Conservation (phyloP, 92 coral and sea anemone species). For the Bergia sp. region DNA sequence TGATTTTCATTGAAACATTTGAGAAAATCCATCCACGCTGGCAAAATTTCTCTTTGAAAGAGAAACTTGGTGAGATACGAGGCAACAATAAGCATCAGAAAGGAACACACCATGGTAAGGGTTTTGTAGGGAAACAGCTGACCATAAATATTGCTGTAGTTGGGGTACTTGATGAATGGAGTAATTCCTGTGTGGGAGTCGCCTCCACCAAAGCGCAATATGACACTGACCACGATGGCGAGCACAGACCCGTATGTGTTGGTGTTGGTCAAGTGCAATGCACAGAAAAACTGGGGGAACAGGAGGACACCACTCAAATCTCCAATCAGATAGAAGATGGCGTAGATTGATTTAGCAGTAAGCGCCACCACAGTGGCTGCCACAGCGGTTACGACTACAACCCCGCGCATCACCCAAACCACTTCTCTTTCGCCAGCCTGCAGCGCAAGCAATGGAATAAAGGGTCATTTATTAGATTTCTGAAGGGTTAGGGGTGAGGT, state of each 20-base stretch:
- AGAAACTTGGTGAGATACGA: constrained; percentile 45
- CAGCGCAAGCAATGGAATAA: background rate
- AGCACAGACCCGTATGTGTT: constrained; percentile 42
- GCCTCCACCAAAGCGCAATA: constrained; percentile 44
- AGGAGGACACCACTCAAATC: constrained; percentile 15
- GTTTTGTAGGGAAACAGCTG: constrained; percentile 50
- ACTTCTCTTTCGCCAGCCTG: constrained; percentile 25
- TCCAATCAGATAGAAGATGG: constrained; percentile 26
- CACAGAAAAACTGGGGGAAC: constrained; percentile 49
- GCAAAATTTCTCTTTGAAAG: constrained; percentile 9
- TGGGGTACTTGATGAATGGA: constrained; percentile 47
- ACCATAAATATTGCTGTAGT: constrained; percentile 43
- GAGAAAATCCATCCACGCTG: constrained; percentile 26
- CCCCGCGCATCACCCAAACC: constrained; percentile 10
- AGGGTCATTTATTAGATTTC: too few species aligned
- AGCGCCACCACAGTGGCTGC: constrained; percentile 24
- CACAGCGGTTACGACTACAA: background rate
- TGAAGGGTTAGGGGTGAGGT: background rate
- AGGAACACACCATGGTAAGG: constrained; percentile 21
- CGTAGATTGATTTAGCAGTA: constrained; percentile 6
- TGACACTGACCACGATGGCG: constrained; percentile 5
- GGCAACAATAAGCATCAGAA: constrained; percentile 5
- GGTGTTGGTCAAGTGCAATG: constrained; percentile 15
- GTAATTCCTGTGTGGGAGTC: background rate
- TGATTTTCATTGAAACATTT: too few species aligned